phyloP scores from a whole-genome alignment of 2,888 invertebrate species.

The Molanna angustata region DNA sequence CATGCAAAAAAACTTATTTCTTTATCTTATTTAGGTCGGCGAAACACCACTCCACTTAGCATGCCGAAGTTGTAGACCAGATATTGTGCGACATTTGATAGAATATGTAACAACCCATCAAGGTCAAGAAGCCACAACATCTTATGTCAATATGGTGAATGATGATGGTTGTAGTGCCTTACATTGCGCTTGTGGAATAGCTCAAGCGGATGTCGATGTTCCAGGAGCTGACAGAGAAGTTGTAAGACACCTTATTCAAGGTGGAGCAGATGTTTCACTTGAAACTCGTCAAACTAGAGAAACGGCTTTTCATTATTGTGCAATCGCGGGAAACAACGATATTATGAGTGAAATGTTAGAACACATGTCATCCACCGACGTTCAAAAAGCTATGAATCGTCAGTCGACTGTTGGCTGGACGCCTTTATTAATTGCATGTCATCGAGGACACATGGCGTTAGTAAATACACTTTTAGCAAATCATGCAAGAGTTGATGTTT shows the following conservation, averaged over 20 bases:
- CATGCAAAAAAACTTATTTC: background rate
- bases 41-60: constrained; percentile 97
- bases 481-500: constrained; percentile 98
- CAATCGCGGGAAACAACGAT: constrained; percentile 93
- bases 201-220: constrained; percentile 71
- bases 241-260: constrained; percentile 83
- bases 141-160: constrained; percentile 84
- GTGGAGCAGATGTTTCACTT: constrained; percentile 85
- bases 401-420: constrained; percentile 97
- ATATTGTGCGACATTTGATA: constrained; percentile 83
- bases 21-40: constrained; percentile 62
- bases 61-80: constrained; percentile 79
- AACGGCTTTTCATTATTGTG: constrained; percentile 94
- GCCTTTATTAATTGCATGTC: constrained; percentile 92
- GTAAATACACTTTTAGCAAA: constrained; percentile 86
- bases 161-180: constrained; percentile 92
- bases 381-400: constrained; percentile 92
- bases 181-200: constrained; percentile 91
- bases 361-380: constrained; percentile 83
- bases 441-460: constrained; percentile 92
- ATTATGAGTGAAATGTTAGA: constrained; percentile 92
- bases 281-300: constrained; percentile 85
- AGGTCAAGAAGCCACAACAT: constrained; percentile 74
- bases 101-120: constrained; percentile 74
- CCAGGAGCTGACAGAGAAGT: constrained; percentile 81